phyloP scores from a whole-genome alignment of 2,888 invertebrate species.

The Arge pagana region DNA sequence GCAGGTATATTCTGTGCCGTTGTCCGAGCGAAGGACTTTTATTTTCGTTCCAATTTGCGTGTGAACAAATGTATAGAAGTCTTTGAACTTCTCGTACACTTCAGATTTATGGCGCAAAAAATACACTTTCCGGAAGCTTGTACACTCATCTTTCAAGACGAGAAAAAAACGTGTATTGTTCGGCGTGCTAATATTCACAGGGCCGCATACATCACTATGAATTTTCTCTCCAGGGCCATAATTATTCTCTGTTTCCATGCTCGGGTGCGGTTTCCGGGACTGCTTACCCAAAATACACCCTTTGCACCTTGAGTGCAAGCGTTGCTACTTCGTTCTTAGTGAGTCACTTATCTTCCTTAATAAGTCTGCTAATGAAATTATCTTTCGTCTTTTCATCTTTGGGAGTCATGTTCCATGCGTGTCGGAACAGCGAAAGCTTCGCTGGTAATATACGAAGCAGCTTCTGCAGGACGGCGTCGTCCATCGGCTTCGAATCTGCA shows the following conservation, averaged over 20 bases:
- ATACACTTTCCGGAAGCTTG: constrained; percentile 13
- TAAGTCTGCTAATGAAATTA: no score
- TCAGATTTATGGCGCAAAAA: constrained; percentile 21
- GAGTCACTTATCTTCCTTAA: no score
- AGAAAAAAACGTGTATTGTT: constrained; percentile 21
- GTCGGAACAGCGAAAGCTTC: no score
- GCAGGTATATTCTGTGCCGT: constrained; percentile 16
- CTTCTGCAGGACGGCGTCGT: no score
- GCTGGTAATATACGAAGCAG: no score
- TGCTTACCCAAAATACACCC: constrained; percentile 18
- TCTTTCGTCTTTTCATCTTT: no score
- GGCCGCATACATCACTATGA: constrained; percentile 21
- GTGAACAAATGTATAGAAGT: constrained; percentile 13
- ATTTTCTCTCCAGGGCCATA: constrained; percentile 19
- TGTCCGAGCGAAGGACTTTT: constrained; percentile 18
- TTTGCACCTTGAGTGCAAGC: no score
- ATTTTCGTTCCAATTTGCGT: constrained; percentile 23
- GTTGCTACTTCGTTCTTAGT: no score
- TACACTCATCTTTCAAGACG: constrained; percentile 23
- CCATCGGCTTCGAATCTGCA: no score
- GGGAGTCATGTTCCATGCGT: no score
- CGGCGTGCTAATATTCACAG: constrained; percentile 16
- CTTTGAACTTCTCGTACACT: constrained; percentile 17
- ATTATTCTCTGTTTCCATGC: not conserved
- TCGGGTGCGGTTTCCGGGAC: constrained; percentile 10